Base-by-base conservation (phyloP, 2,113 vertebrate genomes). In the Campylomormyrus tamandua region DNA sequence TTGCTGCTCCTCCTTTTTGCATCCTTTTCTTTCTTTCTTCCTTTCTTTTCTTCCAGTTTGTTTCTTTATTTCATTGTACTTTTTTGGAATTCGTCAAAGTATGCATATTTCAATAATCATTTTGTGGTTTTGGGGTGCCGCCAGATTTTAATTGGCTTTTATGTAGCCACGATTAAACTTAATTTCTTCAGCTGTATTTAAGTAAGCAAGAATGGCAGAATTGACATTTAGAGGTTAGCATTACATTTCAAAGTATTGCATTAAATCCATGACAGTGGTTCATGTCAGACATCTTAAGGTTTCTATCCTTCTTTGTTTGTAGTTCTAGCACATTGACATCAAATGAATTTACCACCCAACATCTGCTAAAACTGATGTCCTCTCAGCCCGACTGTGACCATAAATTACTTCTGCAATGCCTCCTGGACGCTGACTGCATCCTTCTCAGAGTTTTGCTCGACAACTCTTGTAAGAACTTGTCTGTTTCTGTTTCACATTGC, bases 141-240 rank as follows among this genome's bases (percentile, higher is more conserved):
- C 95, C 95, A 97, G 97, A 95, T 95, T 94, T 96, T 96, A 96
- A 97, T 97, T 97, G 97, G 93, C 96, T 97, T 97, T 97, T 9
- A 97, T 96, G 96, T 95, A 93, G 94, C 96, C 96, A 94, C 96
- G 95, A 97, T 97, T 96, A 97, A 96, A 95, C 96, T 92, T 97
- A 96, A 95, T 97, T 97, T 95, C 95, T 92, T 93, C 93, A 96
- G 94, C 95, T 95, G 92, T 92, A 92, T 96, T 94, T 95, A 96
- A 96, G 95, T 97, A 95, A 96, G 93, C 90, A 94, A 95, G 93
- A 95, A 95, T 96, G 94, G 96, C 96, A 95, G 93, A 91, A 83
- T 96, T 96, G 96, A 93, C 93, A 94, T 92, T 95, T 96, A 95
- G 90, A 95, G 95, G 93, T 94, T 95, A 93, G 90, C 91, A 91